Conservation (phyloP, 2,113 vertebrate species). For the Lepisosteus oculatus region DNA sequence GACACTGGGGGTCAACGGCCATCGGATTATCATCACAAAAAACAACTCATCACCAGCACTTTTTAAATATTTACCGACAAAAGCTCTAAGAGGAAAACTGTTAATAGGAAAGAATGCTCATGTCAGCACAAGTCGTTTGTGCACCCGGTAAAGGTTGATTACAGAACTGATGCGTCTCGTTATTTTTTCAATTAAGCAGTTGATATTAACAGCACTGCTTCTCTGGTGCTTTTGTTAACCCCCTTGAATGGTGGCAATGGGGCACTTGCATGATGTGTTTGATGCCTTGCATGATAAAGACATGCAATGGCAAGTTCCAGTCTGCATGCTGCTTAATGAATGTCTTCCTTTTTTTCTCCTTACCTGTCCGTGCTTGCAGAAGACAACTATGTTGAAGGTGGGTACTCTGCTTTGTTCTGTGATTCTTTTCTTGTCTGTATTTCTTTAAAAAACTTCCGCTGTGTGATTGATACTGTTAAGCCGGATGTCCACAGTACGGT, state of each 20-base stretch:
- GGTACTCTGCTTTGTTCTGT: conserved; percentile 78
- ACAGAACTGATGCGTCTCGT: too few species aligned
- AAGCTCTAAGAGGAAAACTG: background rate
- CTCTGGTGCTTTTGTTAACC: conserved; percentile 56
- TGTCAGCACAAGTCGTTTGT: background rate
- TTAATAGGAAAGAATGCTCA: background rate
- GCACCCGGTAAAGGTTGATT: too few species aligned
- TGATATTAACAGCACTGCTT: conserved; percentile 27
- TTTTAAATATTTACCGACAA: too few species aligned
- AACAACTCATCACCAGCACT: too few species aligned
- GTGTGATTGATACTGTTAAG: conserved; percentile 9
- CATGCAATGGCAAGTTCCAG: conserved; percentile 93
- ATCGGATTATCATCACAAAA: conserved; percentile 4
- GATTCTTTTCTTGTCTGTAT: conserved; percentile 53
- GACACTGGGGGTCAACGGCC: background rate
- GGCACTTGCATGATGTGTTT: conserved; percentile 95
- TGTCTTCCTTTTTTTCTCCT: conserved; percentile 97
- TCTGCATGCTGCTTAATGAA: conserved; percentile 99
- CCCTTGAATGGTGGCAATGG: conserved; percentile 62
- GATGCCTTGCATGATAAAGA: conserved; percentile 92
- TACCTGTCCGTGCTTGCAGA: conserved; percentile 95
- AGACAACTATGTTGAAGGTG: conserved; percentile 95
- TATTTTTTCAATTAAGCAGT: too few species aligned
- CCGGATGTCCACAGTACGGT: conserved; percentile 31
- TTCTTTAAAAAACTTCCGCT: conserved; percentile 6